Conservation (phyloP, 1,140 invertebrate species). For the Orussus abietinus region DNA sequence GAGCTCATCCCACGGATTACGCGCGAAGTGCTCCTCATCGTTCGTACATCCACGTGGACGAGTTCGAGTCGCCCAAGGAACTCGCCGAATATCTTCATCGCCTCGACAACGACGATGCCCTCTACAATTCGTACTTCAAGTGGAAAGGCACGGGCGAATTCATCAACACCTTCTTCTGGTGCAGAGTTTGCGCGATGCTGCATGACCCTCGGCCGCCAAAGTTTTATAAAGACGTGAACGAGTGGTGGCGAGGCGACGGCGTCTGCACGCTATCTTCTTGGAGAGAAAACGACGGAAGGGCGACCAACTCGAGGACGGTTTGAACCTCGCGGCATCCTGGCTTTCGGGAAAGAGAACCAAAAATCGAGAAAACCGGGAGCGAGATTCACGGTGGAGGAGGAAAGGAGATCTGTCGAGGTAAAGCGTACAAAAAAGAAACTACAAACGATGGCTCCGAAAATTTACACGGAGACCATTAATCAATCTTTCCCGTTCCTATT, state of each 20-base stretch:
- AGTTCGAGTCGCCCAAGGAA: conserved; percentile 81
- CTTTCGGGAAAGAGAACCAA: too few species aligned
- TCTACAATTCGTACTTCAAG: conserved; percentile 91
- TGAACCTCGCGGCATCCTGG: too few species aligned
- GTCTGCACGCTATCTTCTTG: conserved; percentile 67
- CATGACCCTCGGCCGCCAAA: conserved; percentile 68
- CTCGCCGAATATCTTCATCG: conserved; percentile 81
- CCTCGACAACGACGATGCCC: conserved; percentile 78
- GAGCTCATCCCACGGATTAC: conserved; percentile 87
- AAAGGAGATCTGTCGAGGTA: too few species aligned
- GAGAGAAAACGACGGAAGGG: conserved; percentile 54
- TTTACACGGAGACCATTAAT: too few species aligned
- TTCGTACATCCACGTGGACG: conserved; percentile 91
- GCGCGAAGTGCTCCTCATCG: conserved; percentile 78
- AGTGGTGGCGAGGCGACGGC: conserved; percentile 79
- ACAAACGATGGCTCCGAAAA: too few species aligned
- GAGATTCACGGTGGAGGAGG: too few species aligned
- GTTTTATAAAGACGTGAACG: conserved; percentile 78
- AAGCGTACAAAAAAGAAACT: too few species aligned
- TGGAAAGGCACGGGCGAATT: conserved; percentile 90
- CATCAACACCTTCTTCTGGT: conserved; percentile 94
- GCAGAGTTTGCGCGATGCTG: conserved; percentile 85
- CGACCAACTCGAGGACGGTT: conserved; percentile 1
- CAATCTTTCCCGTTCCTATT: too few species aligned
- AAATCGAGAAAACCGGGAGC: too few species aligned